Conservation (phyloP, 2,113 vertebrate species). For the Campylomormyrus tamandua region DNA sequence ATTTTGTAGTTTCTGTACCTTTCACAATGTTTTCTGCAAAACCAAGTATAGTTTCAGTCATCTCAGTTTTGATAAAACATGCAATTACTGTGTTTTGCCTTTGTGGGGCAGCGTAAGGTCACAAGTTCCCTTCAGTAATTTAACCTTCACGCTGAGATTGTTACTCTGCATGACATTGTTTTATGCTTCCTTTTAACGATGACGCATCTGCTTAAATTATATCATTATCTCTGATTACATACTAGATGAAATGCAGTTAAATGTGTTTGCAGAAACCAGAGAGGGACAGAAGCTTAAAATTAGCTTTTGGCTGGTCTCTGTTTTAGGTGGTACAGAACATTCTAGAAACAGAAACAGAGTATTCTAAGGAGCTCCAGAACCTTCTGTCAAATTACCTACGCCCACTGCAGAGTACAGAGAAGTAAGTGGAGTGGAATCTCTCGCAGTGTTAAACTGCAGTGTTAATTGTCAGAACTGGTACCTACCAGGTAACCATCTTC, state of each 20-base stretch:
- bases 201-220: not conserved
- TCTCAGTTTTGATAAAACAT: not conserved
- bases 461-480: not conserved
- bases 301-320: not conserved
- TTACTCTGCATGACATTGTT: not conserved
- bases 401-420: conserved; percentile 84
- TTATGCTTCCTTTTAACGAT: not conserved
- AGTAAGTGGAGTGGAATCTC: conserved; percentile 59
- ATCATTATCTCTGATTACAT: not conserved
- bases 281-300: not conserved
- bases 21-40: not conserved
- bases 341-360: conserved; percentile 95
- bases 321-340: conserved; percentile 95
- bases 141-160: not conserved
- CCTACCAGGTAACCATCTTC: not conserved
- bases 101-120: not conserved
- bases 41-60: not conserved
- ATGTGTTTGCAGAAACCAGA: not conserved
- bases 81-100: not conserved
- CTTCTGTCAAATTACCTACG: conserved; percentile 86
- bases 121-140: not conserved
- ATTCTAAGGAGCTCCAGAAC: conserved; percentile 90
- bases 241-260: not conserved
- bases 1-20: not conserved
- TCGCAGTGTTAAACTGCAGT: not conserved